These are phyloP conservation scores for Nineta flava DNA, from an alignment of 2,888 invertebrate genomes.

Conservation along the genomic window DNA sequence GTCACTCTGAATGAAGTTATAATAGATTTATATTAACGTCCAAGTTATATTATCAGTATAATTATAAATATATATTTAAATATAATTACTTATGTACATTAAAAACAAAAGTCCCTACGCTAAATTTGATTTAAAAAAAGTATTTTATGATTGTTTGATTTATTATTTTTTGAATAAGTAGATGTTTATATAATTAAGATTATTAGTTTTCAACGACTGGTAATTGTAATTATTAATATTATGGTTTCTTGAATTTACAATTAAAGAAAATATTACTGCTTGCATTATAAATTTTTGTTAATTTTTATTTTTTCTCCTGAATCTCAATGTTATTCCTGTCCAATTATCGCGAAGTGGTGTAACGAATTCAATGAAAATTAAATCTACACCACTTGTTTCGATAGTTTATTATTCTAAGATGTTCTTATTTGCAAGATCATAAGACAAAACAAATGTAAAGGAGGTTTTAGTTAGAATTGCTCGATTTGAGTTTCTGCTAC, in stretches of 20 bases:
- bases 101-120: neutral
- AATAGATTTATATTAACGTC: neutral
- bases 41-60: constrained; percentile 1
- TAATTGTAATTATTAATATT: constrained; percentile 2
- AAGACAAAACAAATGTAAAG: too few species aligned
- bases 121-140: neutral
- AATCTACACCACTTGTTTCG: too few species aligned
- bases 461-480: too few species aligned
- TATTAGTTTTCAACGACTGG: constrained; percentile 3
- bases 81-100: neutral
- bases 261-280: constrained; percentile 1
- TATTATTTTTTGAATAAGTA: neutral
- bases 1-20: neutral
- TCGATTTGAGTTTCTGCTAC: too few species aligned
- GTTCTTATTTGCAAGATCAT: too few species aligned
- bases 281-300: constrained; percentile 1
- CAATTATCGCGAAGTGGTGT: too few species aligned
- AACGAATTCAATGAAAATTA: too few species aligned
- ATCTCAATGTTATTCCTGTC: too few species aligned
- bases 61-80: constrained; percentile 4
- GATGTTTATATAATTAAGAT: neutral
- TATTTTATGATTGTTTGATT: constrained; percentile 3
- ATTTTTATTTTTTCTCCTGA: neutral
- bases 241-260: constrained; percentile 5
- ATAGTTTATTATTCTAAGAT: too few species aligned